These are phyloP conservation scores for Heteractis magnifica DNA, from an alignment of 92 coral and sea anemone species.

Conservation along the genomic window DNA sequence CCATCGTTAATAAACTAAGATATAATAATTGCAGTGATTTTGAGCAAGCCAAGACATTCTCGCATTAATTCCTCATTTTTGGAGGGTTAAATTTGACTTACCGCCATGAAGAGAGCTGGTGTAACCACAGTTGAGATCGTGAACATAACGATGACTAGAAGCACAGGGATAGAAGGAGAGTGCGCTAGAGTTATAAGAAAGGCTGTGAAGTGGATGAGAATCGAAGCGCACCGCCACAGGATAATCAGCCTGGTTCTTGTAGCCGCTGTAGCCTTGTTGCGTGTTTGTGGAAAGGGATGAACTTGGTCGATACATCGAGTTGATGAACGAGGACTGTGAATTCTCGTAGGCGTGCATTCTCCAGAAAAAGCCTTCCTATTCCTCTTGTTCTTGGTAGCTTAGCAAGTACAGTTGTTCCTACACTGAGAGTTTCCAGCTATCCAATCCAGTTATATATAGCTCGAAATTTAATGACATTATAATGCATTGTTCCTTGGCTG, in stretches of 20 bases:
- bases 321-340: conserved; percentile 72
- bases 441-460: conserved; percentile 84
- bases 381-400: background rate
- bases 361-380: background rate
- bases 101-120: conserved; percentile 80
- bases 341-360: conserved; percentile 83
- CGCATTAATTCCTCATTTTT: conserved; percentile 17
- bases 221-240: conserved; percentile 88
- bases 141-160: conserved; percentile 82
- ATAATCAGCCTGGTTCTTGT: conserved; percentile 70
- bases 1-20: conserved; percentile 16
- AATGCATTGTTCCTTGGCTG: conserved; percentile 86
- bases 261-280: conserved; percentile 58
- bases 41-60: conserved; percentile 9
- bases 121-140: conserved; percentile 85
- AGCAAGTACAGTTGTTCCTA: background rate
- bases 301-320: conserved; percentile 80
- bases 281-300: conserved; percentile 57
- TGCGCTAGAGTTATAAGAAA: conserved; percentile 72
- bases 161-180: conserved; percentile 84
- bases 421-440: conserved; percentile 29
- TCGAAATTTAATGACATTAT: conserved; percentile 78
- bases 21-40: conserved; percentile 21
- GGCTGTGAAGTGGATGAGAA: conserved; percentile 79
- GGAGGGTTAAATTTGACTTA: conserved; percentile 33